These are phyloP conservation scores for Vireo altiloquus DNA, from an alignment of 2,113 vertebrate species.

Conservation along the genomic window DNA sequence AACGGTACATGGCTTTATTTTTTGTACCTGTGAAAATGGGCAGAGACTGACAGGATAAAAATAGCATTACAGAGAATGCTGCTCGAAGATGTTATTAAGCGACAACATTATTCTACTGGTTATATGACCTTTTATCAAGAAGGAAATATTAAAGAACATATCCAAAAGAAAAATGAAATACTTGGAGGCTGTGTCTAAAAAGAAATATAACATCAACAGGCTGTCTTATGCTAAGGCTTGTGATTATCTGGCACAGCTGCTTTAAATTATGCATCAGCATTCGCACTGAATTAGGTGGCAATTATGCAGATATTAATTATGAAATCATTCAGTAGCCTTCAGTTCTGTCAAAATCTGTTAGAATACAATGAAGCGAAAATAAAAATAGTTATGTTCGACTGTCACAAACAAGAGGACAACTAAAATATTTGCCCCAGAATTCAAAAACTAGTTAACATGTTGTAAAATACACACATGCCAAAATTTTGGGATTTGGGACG, in stretches of 20 bases:
- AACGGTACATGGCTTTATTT: not conserved
- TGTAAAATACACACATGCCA: not conserved
- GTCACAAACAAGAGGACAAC: not conserved
- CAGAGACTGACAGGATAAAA: not conserved
- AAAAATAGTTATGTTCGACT: not conserved
- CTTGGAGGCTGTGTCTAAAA: not conserved
- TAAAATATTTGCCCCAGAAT: not conserved
- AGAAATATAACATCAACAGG: constrained; percentile 1
- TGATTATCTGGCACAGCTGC: constrained; percentile 46
- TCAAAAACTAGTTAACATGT: not conserved
- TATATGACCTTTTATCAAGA: not conserved
- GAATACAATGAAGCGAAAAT: not conserved
- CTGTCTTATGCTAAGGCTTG: constrained; percentile 3
- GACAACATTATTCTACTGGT: not conserved
- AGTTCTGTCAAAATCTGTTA: constrained; percentile 4
- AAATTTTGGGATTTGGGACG: not conserved
- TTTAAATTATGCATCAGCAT: constrained; percentile 20
- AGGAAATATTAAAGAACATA: not conserved
- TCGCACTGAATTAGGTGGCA: constrained; percentile 27
- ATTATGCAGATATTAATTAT: constrained; percentile 50
- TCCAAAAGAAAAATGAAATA: not conserved
- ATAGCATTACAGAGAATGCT: not conserved
- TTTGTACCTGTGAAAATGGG: not conserved
- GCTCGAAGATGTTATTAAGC: not conserved
- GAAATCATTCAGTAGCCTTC: constrained; percentile 26